Percentiles rank a stretch among this genome's conserved stretches.
These are phyloP conservation scores for Pteropus rufus DNA, from an alignment of 2,797 vertebrate genomes.

Conservation along the genomic window DNA sequence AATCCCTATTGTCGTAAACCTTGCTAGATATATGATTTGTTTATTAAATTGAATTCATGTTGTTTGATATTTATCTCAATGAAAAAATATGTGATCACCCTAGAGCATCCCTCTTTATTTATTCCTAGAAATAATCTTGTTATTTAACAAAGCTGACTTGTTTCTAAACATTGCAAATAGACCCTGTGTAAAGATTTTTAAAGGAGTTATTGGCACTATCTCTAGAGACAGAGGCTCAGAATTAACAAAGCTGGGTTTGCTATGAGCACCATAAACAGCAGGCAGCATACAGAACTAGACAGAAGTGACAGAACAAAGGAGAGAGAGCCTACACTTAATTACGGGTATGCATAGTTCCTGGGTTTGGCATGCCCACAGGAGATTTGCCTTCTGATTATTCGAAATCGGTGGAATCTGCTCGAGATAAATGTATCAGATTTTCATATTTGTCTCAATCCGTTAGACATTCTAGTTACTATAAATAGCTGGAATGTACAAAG, in stretches of 20 bases:
- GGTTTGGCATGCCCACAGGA: not conserved
- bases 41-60: slow-evolving; percentile 35
- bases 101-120: slow-evolving; percentile 28
- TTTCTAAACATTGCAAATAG: slow-evolving; percentile 55
- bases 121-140: slow-evolving; percentile 54
- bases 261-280: not conserved
- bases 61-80: slow-evolving; percentile 42
- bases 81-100: slow-evolving; percentile 8
- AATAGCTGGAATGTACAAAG: not conserved
- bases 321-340: not conserved
- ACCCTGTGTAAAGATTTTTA: slow-evolving; percentile 38
- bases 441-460: slow-evolving; percentile 16
- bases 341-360: not conserved
- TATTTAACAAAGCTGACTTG: slow-evolving; percentile 54
- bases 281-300: not conserved
- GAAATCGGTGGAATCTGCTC: not conserved
- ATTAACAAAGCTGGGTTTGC: slow-evolving; percentile 32
- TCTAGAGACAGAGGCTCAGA: slow-evolving; percentile 49
- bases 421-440: slow-evolving; percentile 2
- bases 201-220: slow-evolving; percentile 37
- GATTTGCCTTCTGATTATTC: not conserved
- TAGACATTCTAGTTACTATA: not conserved
- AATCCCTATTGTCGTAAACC: not conserved
- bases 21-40: not conserved
- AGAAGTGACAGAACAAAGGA: not conserved